These are phyloP conservation scores for Heliconius congener DNA, from an alignment of 1,140 invertebrate genomes.

Conservation along the genomic window DNA sequence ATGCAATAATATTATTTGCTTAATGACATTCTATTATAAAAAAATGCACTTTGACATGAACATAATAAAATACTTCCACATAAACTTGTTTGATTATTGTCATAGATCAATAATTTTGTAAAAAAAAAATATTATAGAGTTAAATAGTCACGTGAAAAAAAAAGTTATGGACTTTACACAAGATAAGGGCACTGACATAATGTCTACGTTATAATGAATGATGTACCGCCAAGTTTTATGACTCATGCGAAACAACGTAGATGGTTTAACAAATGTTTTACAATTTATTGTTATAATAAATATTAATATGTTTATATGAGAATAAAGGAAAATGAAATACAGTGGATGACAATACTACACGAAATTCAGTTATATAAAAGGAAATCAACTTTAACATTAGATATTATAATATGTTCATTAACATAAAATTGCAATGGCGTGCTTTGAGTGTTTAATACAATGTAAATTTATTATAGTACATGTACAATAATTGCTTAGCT, in stretches of 20 bases:
- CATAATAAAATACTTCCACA: no score
- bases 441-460: neutral
- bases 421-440: neutral
- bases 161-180: neutral
- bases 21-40: neutral
- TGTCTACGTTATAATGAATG: slow-evolving; percentile 14
- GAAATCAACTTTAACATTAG: neutral
- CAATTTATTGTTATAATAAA: slow-evolving; percentile 1
- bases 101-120: neutral
- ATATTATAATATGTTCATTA: slow-evolving; percentile 5
- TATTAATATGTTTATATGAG: neutral
- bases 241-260: neutral
- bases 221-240: neutral
- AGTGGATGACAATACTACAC: neutral
- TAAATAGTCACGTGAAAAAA: neutral
- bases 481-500: neutral
- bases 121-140: neutral
- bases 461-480: slow-evolving; percentile 4
- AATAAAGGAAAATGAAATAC: neutral
- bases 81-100: no score
- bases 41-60: no score
- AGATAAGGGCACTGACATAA: slow-evolving; percentile 26
- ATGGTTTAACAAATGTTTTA: neutral
- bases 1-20: neutral
- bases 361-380: slow-evolving; percentile 1